Base-by-base conservation (phyloP, 2,888 invertebrate species). In the Drosophila mercatorum region DNA sequence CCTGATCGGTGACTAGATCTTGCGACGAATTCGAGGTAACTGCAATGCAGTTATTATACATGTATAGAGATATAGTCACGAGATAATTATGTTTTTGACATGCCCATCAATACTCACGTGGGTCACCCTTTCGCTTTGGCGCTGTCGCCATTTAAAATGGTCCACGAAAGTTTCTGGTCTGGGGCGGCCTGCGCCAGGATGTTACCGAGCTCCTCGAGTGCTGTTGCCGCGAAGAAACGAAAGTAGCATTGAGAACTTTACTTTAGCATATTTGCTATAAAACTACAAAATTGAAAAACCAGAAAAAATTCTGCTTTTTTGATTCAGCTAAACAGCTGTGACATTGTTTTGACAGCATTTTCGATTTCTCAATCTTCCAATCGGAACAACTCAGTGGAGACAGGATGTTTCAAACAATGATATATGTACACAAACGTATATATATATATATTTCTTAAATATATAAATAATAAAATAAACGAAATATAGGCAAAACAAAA, bases 81-180 rank as follows among this genome's bases (percentile, higher is more conserved):
- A 22, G 1, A 2, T 22, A 22, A 22, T n/a, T n/a, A n/a, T n/a
- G 22, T 22, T 22, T 22, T 22, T 1, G 22, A 22, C 1, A 22
- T 22, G 22, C 1, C 22, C 22, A 22, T 22, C 22, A 5, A 2
- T 53, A 44, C 67, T 70, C 44, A 72, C 83, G 66, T 59, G 60
- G 68, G n/a, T 87, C 81, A 44, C 71, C 74, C 44, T 87, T 84
- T 44, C 89, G 64, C 46, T 83, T 89, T 62, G 84, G 76, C 59
- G 89, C 79, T 68, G 84, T 57, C 79, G 84, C 84, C 84, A 84
- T 84, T 83, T 83, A 86, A 76, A 67, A 49, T 62, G 68, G 76
- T 76, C 53, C 68, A 65, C 73, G 49, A 60, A 60, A 40, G 17
- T n/a, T 11, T 36, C 14, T 44, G 12, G 44, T 36, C 43, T 47